Base-by-base conservation (phyloP, 2,888 invertebrate species). In the Synergus itoensis region DNA sequence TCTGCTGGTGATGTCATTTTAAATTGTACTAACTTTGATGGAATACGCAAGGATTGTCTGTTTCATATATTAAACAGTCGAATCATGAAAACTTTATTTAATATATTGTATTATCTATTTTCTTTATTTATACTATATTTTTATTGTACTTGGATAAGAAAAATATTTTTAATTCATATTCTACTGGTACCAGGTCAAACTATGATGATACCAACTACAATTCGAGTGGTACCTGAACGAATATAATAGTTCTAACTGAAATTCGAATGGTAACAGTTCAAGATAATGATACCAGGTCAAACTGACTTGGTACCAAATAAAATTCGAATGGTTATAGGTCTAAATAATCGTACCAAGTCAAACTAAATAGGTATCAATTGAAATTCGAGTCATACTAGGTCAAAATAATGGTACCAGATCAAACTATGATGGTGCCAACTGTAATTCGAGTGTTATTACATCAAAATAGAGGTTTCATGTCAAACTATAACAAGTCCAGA, bases 1-100 rank as follows among this genome's bases (percentile, higher is more conserved):
- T 67, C 18, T 60, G 18, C 21, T 67, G 21, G 67, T 67, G 14
- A 67, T 45, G 45, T 67, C 21, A 43, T 67, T 67, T 45, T 5
- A 40, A 65, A 43, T 11, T 65, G 21, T 65, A 28, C 21, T 67
- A 67, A 67, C 45, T 5, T 41, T 65, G 8, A 65, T 43, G 5
- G 12, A 45, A 21, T 7, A 36, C n/a, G 9, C 53, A 53, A n/a
- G 53, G 5, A 53, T 53, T 53, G 53, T 53, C 9, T 53, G n/a
- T 9, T 53, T 18, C 2, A 53, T 53, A n/a, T 9, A 18, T 53
- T 53, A 53, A 53, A 53, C 53, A n/a, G 8, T 53, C 1, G 3
- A 53, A 53, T 18, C 53, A n/a, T n/a, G 9, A 53, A 53, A 53
- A 53, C 0, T 53, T n/a, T 53, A n/a, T 4, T n/a, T 8, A 18